Percentiles rank a stretch among this genome's conserved stretches.
Conservation (phyloP, 1,140 invertebrate species). For the Heliothis virescens region DNA sequence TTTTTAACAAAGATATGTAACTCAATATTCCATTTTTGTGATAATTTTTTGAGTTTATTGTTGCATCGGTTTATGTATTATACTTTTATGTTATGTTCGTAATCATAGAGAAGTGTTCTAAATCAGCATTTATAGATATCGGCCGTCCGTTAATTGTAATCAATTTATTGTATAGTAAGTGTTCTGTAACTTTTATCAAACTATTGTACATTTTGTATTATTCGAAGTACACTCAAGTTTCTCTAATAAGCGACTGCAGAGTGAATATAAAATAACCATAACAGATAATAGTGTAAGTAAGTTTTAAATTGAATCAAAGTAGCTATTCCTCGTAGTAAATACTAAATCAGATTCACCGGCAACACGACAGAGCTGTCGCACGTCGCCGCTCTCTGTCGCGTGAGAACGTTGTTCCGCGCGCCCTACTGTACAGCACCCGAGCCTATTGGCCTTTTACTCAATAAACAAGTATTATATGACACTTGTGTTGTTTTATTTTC, state of each 20-base stretch:
- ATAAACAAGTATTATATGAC: constrained; percentile 55
- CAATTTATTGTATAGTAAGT: constrained; percentile 46
- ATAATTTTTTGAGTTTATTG: constrained; percentile 30
- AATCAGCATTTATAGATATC: constrained; percentile 43
- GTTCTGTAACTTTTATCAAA: constrained; percentile 10
- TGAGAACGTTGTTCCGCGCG: background rate
- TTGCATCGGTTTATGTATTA: constrained; percentile 35
- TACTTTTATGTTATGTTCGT: constrained; percentile 20
- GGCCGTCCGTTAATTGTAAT: constrained; percentile 45
- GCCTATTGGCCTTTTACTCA: constrained; percentile 63
- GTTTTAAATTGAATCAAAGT: background rate
- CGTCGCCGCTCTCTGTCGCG: background rate
- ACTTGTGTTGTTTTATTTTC: constrained; percentile 19
- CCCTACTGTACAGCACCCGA: constrained; percentile 41
- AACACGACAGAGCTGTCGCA: background rate
- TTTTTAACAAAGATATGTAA: constrained; percentile 7
- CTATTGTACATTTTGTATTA: constrained; percentile 42
- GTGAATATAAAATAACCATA: constrained; percentile 25
- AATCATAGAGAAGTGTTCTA: constrained; percentile 24
- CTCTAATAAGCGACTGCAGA: constrained; percentile 4
- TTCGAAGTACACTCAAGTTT: constrained; percentile 31
- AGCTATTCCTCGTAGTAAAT: background rate
- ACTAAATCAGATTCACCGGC: constrained; percentile 1
- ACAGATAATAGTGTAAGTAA: background rate
- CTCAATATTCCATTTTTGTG: constrained; percentile 47